Base-by-base conservation (phyloP, 2,113 vertebrate genomes). In the Burhinus bistriatus region DNA sequence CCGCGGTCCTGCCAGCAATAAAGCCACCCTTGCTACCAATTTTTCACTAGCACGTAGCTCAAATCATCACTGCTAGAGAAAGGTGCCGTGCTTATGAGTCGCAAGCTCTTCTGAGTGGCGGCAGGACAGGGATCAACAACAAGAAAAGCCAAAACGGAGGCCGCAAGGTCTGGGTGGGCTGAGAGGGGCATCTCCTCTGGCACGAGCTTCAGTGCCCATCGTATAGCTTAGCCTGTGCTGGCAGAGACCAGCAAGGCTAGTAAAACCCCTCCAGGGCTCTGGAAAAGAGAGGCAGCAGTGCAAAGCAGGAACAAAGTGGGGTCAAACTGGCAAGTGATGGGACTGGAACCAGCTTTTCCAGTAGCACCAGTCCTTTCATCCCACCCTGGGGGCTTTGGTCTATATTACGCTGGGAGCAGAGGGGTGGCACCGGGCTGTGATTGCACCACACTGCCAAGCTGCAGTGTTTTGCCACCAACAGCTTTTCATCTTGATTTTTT, bases 21-120 rank as follows among this genome's bases (percentile, higher is more conserved):
- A 95, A 95, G 94, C 89, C 94, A 90, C 89, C 84, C 91, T 97
- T 91, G 73, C 91, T 83, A 91, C 95, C 40, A 23, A 83, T 79
- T 83, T 80, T 91, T 86, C 89, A 91, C 69, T n/a, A 89, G 78
- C 86, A 80, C 4, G 0, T 58, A 75, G 64, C 80, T 90, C 80
- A 64, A 59, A 59, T 21, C 29, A 2, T 78, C 9, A 1, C 64
- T 3, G 30, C 42, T 78, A 78, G 68, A 78, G 68, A 93, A 93
- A 87, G 22, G 21, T 12, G 4, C 81, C 3, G 2, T 47, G 73
- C 73, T 78, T 72, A 81, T n/a, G 64, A 93, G 59, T 15, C 1
- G 0, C 1, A 7, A 94, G 89, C 38, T 87, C 51, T 64, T 19
- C 58, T 25, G 34, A 93, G 21, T 49, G 36, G 61, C 0, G 0